A percentile compares a stretch with the other conserved stretches of the same genome.
These are phyloP conservation scores for Beris chalybata DNA, from an alignment of 2,888 invertebrate genomes.

Conservation along the genomic window DNA sequence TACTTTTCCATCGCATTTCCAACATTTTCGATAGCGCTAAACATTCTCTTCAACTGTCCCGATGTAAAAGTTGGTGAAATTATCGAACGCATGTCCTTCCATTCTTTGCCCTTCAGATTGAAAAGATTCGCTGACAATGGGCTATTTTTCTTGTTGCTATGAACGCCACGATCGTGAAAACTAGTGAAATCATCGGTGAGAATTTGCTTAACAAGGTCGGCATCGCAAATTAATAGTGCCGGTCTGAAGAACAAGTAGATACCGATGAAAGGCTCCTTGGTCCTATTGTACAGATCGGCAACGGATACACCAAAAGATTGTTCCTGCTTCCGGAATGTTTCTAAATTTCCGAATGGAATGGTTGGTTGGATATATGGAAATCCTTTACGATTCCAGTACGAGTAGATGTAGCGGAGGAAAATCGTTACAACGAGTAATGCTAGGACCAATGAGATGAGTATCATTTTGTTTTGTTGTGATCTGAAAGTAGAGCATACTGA, in stretches of 20 bases:
- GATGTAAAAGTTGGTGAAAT: slow-evolving; percentile 69
- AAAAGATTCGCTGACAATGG: slow-evolving; percentile 65
- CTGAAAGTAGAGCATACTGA: too few relatives aligned
- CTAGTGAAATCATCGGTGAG: slow-evolving; percentile 65
- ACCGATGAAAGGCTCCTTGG: slow-evolving; percentile 57
- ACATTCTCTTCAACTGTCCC: slow-evolving; percentile 68
- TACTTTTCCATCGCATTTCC: slow-evolving; percentile 59
- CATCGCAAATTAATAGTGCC: slow-evolving; percentile 65
- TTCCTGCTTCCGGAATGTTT: slow-evolving; percentile 59
- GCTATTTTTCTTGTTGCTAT: slow-evolving; percentile 64
- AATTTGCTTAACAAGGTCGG: slow-evolving; percentile 63
- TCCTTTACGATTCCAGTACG: slow-evolving; percentile 62
- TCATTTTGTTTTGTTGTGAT: background rate
- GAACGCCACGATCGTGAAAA: slow-evolving; percentile 68
- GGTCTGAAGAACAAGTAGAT: slow-evolving; percentile 66
- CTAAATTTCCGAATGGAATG: slow-evolving; percentile 68
- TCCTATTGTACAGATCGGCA: slow-evolving; percentile 61
- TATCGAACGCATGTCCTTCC: slow-evolving; percentile 66
- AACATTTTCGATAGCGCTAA: slow-evolving; percentile 62
- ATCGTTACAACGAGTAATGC: slow-evolving; percentile 13
- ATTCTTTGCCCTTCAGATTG: slow-evolving; percentile 61
- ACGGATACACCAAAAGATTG: slow-evolving; percentile 65
- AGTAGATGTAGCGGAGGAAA: slow-evolving; percentile 43
- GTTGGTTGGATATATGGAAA: slow-evolving; percentile 61
- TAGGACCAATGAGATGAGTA: background rate